These are phyloP conservation scores for Operophtera brumata DNA, from an alignment of 2,888 invertebrate genomes.

Conservation along the genomic window DNA sequence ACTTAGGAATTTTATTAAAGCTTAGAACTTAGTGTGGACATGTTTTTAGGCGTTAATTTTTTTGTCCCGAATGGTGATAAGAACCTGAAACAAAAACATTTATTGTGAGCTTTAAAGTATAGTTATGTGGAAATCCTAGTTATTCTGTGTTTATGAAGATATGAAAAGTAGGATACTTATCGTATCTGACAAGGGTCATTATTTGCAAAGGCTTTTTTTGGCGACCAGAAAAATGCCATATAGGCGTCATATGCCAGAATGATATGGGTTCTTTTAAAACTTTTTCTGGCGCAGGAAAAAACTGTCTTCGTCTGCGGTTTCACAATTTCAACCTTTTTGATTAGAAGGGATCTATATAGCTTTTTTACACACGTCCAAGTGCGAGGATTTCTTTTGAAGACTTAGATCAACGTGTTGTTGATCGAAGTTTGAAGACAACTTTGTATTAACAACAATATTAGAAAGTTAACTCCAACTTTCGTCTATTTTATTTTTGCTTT, in stretches of 20 bases:
- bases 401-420: too few species aligned
- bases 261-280: constrained; percentile 50
- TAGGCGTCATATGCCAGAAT: constrained; percentile 47
- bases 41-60: constrained; percentile 7
- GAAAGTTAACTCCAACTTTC: too few species aligned
- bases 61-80: constrained; percentile 15
- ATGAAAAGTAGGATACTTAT: constrained; percentile 24
- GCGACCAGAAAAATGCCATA: constrained; percentile 45
- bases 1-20: constrained; percentile 24
- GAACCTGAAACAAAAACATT: constrained; percentile 43
- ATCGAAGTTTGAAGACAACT: too few species aligned
- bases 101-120: constrained; percentile 5
- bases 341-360: background rate
- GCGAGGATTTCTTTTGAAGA: too few species aligned
- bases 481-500: too few species aligned
- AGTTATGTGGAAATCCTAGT: constrained; percentile 11
- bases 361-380: too few species aligned
- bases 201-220: constrained; percentile 47
- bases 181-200: constrained; percentile 51
- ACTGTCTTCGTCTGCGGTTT: background rate
- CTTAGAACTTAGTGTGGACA: constrained; percentile 18
- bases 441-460: too few species aligned
- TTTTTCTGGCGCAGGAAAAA: background rate
- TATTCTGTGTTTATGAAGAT: constrained; percentile 12
- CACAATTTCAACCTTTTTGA: background rate